Evolutionary conservation across 2,113 vertebrate genomes (phyloP).

Genomic region (Microcebus lehilahytsara): DNA sequence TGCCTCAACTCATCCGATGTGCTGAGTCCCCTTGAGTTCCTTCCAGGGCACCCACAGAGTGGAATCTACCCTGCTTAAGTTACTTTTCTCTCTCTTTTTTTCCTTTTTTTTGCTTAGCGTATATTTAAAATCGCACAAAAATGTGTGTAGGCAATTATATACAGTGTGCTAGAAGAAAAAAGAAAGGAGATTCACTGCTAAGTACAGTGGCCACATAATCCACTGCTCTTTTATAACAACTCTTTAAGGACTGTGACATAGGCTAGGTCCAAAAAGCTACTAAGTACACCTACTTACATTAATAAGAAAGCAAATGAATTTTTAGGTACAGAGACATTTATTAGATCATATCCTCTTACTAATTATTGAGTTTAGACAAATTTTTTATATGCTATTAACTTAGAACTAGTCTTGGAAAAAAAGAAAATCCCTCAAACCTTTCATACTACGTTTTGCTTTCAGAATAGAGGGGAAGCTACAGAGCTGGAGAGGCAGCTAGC

Average conservation of each 20-base stretch:
- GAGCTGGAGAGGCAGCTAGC: neutral
- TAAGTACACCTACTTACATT: neutral
- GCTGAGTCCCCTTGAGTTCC: neutral
- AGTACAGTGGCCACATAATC: neutral
- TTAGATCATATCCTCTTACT: neutral
- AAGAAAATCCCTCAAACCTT: neutral
- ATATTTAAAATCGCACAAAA: neutral
- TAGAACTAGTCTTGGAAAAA: neutral
- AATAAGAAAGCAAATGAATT: neutral
- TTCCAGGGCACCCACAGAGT: neutral
- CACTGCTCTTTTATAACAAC: neutral
- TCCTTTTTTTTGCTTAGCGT: neutral
- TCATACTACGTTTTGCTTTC: neutral
- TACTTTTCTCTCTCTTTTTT: neutral
- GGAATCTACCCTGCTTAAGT: neutral
- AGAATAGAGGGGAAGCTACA: neutral
- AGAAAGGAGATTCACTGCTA: neutral
- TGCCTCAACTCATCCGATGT: rapidly evolving
- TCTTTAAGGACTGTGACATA: neutral
- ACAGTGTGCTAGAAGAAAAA: neutral
- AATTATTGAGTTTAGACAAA: neutral
- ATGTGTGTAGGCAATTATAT: neutral
- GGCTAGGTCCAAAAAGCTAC: neutral
- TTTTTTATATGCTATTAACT: neutral
- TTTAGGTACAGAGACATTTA: neutral